These are phyloP conservation scores for Ursus arctos DNA, from an alignment of 2,113 vertebrate species.

Conservation along the genomic window DNA sequence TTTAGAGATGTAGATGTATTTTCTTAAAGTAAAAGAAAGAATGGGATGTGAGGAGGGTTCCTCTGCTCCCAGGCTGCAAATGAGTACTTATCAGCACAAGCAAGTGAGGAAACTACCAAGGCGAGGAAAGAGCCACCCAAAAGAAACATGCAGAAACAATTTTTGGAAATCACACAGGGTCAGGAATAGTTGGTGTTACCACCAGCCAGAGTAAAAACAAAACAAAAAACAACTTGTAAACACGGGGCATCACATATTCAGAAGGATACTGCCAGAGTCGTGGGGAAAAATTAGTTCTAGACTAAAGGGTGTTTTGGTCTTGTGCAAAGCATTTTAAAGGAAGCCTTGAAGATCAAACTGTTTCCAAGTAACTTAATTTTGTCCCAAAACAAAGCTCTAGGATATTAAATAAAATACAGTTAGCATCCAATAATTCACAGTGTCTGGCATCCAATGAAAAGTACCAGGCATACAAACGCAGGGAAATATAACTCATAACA, in stretches of 20 bases:
- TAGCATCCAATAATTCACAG: slow-evolving; percentile 31
- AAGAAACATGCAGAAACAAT: not conserved
- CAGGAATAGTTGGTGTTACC: not conserved
- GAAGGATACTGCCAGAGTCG: not conserved
- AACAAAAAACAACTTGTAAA: not conserved
- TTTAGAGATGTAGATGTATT: not conserved
- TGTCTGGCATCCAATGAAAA: slow-evolving; percentile 25
- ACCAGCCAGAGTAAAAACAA: not conserved
- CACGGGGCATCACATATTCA: not conserved
- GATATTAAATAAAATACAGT: slow-evolving; percentile 63
- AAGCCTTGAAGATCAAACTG: slow-evolving; percentile 47
- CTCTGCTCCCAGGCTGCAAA: not conserved
- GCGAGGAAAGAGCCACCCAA: not conserved
- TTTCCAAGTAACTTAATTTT: slow-evolving; percentile 59
- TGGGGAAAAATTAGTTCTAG: not conserved
- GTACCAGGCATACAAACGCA: slow-evolving; percentile 36
- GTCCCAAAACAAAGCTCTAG: slow-evolving; percentile 28
- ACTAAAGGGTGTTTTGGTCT: not conserved
- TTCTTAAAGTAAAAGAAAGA: not conserved
- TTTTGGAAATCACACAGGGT: not conserved
- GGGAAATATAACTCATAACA: slow-evolving; percentile 42
- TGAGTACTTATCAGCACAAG: not conserved
- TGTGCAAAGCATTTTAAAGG: slow-evolving; percentile 25
- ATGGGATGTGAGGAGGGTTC: not conserved
- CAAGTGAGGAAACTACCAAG: not conserved